phyloP scores from a whole-genome alignment of 2,888 invertebrate genomes.

The Gandaritis pyraliata region DNA sequence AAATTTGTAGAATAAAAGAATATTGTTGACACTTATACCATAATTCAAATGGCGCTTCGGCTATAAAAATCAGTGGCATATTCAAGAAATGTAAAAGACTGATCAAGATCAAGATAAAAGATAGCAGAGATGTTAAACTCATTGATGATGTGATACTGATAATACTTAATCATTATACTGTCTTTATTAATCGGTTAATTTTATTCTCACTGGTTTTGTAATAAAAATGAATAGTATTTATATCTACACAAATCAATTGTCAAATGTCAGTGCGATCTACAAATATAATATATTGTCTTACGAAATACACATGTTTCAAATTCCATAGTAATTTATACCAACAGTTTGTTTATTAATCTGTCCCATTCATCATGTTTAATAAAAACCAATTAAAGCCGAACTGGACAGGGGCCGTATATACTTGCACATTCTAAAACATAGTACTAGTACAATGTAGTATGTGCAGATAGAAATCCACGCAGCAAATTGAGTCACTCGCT shows the following conservation, averaged over 20 bases:
- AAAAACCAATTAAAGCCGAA: slow-evolving; percentile 60
- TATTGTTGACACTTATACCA: background rate
- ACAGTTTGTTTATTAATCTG: slow-evolving; percentile 51
- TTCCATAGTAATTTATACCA: slow-evolving; percentile 39
- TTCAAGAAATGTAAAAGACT: slow-evolving; percentile 4
- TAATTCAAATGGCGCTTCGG: slow-evolving; percentile 3
- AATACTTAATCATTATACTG: background rate
- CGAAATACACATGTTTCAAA: slow-evolving; percentile 29
- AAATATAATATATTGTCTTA: slow-evolving; percentile 9
- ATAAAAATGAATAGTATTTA: background rate
- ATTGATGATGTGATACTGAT: slow-evolving; percentile 11
- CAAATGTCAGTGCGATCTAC: background rate
- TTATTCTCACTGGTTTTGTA: slow-evolving; percentile 7
- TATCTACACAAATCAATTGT: background rate
- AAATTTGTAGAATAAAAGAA: background rate
- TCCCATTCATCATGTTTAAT: slow-evolving; percentile 59
- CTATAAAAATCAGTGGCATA: slow-evolving; percentile 1
- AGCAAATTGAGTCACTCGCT: slow-evolving; percentile 49
- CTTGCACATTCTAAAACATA: slow-evolving; percentile 38
- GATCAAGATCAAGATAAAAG: slow-evolving; percentile 13
- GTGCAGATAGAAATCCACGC: slow-evolving; percentile 46
- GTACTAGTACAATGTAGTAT: slow-evolving; percentile 35
- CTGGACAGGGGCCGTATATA: slow-evolving; percentile 44
- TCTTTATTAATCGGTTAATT: background rate
- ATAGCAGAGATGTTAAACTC: slow-evolving; percentile 4